phyloP scores from a whole-genome alignment of 2,797 vertebrate genomes.

The Chaunax sp. region DNA sequence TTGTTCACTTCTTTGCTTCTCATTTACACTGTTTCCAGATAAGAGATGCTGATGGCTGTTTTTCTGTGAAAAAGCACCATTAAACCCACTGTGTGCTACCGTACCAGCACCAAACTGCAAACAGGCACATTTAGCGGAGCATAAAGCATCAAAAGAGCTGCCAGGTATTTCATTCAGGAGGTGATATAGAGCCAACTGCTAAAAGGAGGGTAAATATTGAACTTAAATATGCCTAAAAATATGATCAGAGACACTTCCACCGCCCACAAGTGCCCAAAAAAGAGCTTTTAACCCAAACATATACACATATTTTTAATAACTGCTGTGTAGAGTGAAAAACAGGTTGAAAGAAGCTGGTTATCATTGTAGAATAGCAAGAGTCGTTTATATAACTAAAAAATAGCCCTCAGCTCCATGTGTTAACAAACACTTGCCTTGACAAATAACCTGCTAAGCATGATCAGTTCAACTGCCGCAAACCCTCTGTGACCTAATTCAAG shows the following conservation, averaged over 20 bases:
- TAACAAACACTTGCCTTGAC: slow-evolving; percentile 66
- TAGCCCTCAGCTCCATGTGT: slow-evolving; percentile 48
- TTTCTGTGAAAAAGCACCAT: not conserved
- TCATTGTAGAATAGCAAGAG: slow-evolving; percentile 6
- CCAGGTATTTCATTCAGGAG: too few relatives aligned
- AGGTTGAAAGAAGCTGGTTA: too few relatives aligned
- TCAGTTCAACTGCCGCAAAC: slow-evolving; percentile 54
- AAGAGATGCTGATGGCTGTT: not conserved
- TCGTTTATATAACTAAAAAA: slow-evolving; percentile 33
- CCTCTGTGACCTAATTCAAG: slow-evolving; percentile 66
- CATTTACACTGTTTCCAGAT: not conserved
- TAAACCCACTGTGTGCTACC: not conserved
- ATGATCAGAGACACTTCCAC: not conserved
- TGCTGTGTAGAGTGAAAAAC: slow-evolving; percentile 14
- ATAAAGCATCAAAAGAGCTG: too few relatives aligned
- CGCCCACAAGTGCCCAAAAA: too few relatives aligned
- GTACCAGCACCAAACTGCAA: not conserved
- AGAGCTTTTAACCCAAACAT: too few relatives aligned
- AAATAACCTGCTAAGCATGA: slow-evolving; percentile 65
- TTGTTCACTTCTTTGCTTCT: not conserved
- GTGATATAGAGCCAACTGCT: not conserved
- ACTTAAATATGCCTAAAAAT: not conserved
- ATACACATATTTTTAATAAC: not conserved
- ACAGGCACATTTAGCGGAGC: not conserved
- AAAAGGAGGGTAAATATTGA: not conserved